Evolutionary conservation across 2,797 vertebrate genomes (phyloP).

Genomic region (Podarcis siculus): DNA sequence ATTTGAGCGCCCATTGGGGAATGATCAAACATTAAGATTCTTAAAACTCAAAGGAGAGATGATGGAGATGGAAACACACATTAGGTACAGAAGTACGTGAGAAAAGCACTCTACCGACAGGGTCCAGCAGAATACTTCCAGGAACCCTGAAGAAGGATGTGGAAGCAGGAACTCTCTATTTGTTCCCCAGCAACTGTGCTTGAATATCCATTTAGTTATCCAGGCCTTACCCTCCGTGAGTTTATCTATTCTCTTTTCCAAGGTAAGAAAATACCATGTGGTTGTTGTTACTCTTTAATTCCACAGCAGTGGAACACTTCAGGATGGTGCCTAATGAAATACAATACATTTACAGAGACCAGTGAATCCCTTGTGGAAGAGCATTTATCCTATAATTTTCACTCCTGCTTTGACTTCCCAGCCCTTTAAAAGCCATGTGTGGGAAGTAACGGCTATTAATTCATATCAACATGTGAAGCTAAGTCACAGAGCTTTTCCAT

Average conservation of each 20-base stretch:
- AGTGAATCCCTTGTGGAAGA: not conserved
- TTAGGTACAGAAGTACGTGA: not conserved
- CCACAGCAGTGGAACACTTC: not conserved
- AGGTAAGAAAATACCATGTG: not conserved
- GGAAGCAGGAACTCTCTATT: no score
- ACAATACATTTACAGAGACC: not conserved
- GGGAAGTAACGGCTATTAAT: not conserved
- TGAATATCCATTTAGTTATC: not conserved
- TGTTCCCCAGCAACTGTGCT: not conserved
- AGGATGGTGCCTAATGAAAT: not conserved
- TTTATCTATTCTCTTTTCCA: not conserved
- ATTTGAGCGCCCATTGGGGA: rapidly evolving
- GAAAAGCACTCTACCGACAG: not conserved
- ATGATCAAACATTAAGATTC: not conserved
- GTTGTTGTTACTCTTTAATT: not conserved
- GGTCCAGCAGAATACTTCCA: not conserved
- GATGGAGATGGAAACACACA: not conserved
- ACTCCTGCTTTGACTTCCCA: not conserved
- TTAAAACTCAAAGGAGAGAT: not conserved
- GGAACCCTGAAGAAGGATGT: not conserved
- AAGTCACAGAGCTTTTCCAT: not conserved
- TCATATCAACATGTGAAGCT: not conserved
- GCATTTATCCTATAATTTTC: not conserved
- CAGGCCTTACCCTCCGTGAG: not conserved
- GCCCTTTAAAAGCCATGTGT: not conserved